Evolutionary conservation across 2,113 vertebrate genomes (phyloP).

Genomic region (Eubucco bourcierii): DNA sequence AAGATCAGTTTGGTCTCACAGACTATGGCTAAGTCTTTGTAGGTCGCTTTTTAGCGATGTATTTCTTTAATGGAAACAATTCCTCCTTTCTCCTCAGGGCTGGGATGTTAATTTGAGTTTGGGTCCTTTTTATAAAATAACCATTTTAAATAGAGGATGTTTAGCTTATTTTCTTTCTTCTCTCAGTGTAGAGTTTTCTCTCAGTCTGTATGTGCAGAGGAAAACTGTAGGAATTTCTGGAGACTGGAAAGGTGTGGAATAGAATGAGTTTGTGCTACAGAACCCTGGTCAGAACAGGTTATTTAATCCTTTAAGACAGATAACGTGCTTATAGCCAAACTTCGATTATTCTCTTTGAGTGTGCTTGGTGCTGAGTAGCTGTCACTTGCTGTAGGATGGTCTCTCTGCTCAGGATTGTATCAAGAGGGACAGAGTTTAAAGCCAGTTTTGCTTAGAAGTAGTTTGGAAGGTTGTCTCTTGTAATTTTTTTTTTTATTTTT

Average conservation of each 20-base stretch:
- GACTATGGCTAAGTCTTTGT: slow-evolving; percentile 46
- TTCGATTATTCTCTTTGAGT: slow-evolving; percentile 3
- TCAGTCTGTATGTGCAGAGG: neutral
- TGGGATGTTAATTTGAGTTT: slow-evolving; percentile 41
- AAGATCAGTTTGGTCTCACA: slow-evolving; percentile 49
- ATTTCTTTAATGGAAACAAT: slow-evolving; percentile 41
- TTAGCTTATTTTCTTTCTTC: neutral
- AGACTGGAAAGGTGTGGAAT: slow-evolving; percentile 1
- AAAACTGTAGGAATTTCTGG: slow-evolving; percentile 1
- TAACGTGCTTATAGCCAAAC: slow-evolving; percentile 11
- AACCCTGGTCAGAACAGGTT: neutral
- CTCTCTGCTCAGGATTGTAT: neutral
- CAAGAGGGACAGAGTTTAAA: neutral
- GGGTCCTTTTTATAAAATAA: slow-evolving; percentile 22
- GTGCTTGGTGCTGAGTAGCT: neutral
- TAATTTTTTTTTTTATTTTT: neutral
- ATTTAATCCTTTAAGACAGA: slow-evolving; percentile 7
- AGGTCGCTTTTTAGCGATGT: slow-evolving; percentile 66
- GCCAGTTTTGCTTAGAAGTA: neutral
- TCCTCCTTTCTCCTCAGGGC: slow-evolving; percentile 27
- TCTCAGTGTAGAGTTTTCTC: neutral
- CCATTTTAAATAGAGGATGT: neutral
- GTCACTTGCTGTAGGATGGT: neutral
- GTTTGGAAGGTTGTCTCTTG: neutral
- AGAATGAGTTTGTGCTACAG: slow-evolving; percentile 21